Base-by-base conservation (phyloP, 2,888 invertebrate genomes). In the Autographa gamma region DNA sequence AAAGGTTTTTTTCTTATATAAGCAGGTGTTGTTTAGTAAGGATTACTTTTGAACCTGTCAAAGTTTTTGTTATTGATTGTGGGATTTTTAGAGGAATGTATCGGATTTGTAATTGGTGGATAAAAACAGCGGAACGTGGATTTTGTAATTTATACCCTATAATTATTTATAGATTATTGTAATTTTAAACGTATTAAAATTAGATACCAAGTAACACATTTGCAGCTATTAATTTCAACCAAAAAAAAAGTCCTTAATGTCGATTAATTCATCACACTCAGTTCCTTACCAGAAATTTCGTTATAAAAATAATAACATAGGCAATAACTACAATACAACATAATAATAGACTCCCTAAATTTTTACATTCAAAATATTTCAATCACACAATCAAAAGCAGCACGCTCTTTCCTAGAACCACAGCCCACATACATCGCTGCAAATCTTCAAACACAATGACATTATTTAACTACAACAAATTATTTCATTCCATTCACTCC, bases 381-480 rank as follows among this genome's bases (percentile, higher is more conserved):
- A 56, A 48, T 14, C 18, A 59, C 6, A 60, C 7, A 3, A 56
- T 38, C 14, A 14, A 9, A 9, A 54, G 8, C 54, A 56, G 11
- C 9, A 43, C 41, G 56, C 48, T 18, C 64, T 58, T 78, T 75
- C 72, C 60, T 9, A 56, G 79, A 79, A 77, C 11, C 18, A 58
- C 74, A 70, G 73, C 69, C 78, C 82, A 76, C 79, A 79, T 79
- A 73, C 71, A 81, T 81, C 54, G 70, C 62, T 79, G 16, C 34
- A 72, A 69, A 68, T n/a, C 62, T 79, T n/a, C 34, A 72, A 69
- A 68, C 14, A 70, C 61, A 69, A 72, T 60, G 72, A 62, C 18
- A 71, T 80, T 83, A 80, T 78, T 73, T 77, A 74, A 82, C 79
- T 83, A 85, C 81, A 82, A 85, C 87, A 86, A 87, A 87, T 86